phyloP scores from a whole-genome alignment of 2,797 vertebrate species.

The Pampus argenteus region DNA sequence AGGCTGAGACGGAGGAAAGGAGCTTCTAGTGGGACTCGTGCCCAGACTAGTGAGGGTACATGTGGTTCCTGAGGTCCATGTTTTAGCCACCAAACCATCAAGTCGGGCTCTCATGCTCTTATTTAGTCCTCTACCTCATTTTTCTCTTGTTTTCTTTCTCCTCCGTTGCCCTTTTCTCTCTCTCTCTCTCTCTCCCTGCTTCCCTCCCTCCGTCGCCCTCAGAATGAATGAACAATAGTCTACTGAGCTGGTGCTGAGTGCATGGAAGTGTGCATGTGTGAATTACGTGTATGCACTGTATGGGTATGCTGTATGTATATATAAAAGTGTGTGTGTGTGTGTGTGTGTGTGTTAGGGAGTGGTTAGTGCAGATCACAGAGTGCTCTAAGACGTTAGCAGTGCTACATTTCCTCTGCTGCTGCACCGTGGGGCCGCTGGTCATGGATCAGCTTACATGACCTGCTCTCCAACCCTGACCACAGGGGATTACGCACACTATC shows the following conservation, averaged over 20 bases:
- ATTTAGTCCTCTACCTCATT: constrained; percentile 64
- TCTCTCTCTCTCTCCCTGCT: constrained; percentile 16
- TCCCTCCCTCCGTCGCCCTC: constrained; percentile 45
- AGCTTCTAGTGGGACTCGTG: constrained; percentile 52
- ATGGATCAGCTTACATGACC: constrained; percentile 69
- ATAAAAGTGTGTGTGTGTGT: background rate
- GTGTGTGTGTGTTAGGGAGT: constrained; percentile 44
- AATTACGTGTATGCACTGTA: constrained; percentile 18
- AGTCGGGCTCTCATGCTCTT: constrained; percentile 48
- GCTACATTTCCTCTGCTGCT: constrained; percentile 64
- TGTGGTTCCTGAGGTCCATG: constrained; percentile 66
- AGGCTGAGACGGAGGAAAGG: constrained; percentile 40
- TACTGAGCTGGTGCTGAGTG: constrained; percentile 50
- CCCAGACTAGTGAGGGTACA: constrained; percentile 43
- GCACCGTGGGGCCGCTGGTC: constrained; percentile 46
- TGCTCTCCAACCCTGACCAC: constrained; percentile 45
- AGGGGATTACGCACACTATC: constrained; percentile 49
- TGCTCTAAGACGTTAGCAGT: constrained; percentile 52
- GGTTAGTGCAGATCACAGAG: constrained; percentile 57
- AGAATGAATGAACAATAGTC: constrained; percentile 77
- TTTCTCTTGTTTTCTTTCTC: constrained; percentile 58
- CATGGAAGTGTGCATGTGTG: constrained; percentile 30
- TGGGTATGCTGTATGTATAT: background rate
- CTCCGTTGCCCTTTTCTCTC: constrained; percentile 25
- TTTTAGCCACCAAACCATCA: constrained; percentile 63